phyloP scores from a whole-genome alignment of 2,797 vertebrate genomes.

The Lemur catta region DNA sequence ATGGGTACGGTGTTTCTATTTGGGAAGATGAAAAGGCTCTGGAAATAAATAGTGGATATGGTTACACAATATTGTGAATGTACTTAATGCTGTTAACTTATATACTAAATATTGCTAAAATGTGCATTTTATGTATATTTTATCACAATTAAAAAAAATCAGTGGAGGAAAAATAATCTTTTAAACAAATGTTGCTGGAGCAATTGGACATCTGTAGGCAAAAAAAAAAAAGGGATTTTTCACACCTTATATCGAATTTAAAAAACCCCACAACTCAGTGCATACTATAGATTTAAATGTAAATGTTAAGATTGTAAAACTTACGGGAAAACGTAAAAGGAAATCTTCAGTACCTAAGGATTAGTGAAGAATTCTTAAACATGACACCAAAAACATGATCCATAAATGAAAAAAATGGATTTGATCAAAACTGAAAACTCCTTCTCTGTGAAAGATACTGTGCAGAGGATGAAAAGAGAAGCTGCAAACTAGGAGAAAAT shows the following conservation, averaged over 20 bases:
- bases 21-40: background rate
- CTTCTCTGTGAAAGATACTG: background rate
- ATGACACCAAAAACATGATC: background rate
- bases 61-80: background rate
- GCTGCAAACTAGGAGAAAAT: background rate
- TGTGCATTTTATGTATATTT: background rate
- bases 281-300: background rate
- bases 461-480: background rate
- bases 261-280: background rate
- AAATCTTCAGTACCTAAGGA: background rate
- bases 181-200: background rate
- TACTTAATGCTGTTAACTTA: background rate
- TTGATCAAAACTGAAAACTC: background rate
- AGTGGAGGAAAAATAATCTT: background rate
- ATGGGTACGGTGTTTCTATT: background rate
- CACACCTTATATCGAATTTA: background rate
- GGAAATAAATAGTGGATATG: background rate
- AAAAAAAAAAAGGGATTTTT: background rate
- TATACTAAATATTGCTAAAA: background rate
- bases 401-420: background rate
- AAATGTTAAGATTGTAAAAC: background rate
- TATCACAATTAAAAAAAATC: background rate
- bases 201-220: background rate
- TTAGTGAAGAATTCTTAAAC: background rate
- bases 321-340: background rate